A percentile compares a stretch with the other conserved stretches of the same genome.
These are phyloP conservation scores for Apolygus lucorum DNA, from an alignment of 1,140 invertebrate genomes.

Conservation along the genomic window DNA sequence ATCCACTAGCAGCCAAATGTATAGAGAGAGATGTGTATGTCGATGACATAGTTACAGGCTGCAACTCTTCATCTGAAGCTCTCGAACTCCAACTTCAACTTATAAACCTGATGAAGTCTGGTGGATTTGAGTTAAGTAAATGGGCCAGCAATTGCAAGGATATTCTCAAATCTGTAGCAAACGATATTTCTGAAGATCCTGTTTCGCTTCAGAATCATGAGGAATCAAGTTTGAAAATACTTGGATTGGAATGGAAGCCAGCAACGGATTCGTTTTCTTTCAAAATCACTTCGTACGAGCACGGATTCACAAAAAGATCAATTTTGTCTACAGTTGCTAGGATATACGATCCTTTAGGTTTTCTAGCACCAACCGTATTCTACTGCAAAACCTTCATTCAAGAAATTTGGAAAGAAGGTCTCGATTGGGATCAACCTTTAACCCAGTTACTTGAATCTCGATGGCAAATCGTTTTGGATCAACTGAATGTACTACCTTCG, in stretches of 20 bases:
- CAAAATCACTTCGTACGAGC: background rate
- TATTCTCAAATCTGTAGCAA: background rate
- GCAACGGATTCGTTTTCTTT: slow-evolving; percentile 17
- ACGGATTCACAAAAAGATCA: slow-evolving; percentile 34
- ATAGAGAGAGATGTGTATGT: slow-evolving; percentile 40
- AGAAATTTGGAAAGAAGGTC: slow-evolving; percentile 34
- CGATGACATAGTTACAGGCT: slow-evolving; percentile 41
- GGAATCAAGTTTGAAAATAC: slow-evolving; percentile 11
- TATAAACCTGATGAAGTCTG: slow-evolving; percentile 21
- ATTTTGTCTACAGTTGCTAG: slow-evolving; percentile 36
- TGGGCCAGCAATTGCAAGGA: slow-evolving; percentile 17
- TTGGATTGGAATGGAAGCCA: slow-evolving; percentile 29
- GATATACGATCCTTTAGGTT: slow-evolving; percentile 41
- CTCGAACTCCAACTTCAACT: slow-evolving; percentile 26
- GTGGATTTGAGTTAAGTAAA: slow-evolving; percentile 30
- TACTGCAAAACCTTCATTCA: slow-evolving; percentile 40
- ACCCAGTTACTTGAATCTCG: slow-evolving; percentile 28
- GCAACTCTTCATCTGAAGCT: slow-evolving; percentile 27
- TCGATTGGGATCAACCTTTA: slow-evolving; percentile 38
- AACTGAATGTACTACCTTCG: background rate
- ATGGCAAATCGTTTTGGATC: slow-evolving; percentile 29
- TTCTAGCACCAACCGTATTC: slow-evolving; percentile 36
- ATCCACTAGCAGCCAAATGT: slow-evolving; percentile 32
- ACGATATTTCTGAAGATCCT: background rate
- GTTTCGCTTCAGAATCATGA: background rate